Conservation (phyloP, 2,113 vertebrate species). For the Laticauda laticaudata region DNA sequence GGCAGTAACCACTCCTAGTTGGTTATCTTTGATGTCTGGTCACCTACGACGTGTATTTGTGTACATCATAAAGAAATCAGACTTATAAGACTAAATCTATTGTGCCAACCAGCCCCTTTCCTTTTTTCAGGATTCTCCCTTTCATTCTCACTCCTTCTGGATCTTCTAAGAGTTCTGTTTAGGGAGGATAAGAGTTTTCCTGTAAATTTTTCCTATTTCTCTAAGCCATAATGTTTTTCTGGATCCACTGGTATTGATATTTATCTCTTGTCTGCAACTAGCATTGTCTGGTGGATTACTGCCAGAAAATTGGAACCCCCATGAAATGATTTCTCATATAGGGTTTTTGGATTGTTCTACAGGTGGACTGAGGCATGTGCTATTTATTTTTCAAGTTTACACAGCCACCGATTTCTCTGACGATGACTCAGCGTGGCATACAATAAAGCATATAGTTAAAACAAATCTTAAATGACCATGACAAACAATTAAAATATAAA, state of each 20-base stretch:
- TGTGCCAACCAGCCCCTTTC: not conserved
- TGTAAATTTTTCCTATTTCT: not conserved
- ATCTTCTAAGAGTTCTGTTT: not conserved
- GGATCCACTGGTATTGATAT: not conserved
- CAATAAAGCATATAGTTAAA: not conserved
- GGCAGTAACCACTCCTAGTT: not conserved
- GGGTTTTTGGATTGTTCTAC: not conserved
- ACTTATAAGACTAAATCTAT: not conserved
- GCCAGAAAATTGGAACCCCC: not conserved
- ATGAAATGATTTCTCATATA: not conserved
- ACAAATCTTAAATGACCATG: not conserved
- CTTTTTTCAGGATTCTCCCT: not conserved
- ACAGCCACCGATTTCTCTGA: not conserved
- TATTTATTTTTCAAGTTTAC: not conserved
- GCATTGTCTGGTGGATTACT: not conserved
- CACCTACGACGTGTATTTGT: not conserved
- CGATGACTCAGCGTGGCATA: not conserved
- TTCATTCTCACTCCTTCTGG: not conserved
- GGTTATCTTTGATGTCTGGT: not conserved
- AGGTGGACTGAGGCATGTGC: not conserved
- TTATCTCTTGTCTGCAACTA: not conserved
- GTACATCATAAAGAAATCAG: not conserved
- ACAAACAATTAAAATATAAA: not conserved
- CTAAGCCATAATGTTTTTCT: not conserved
- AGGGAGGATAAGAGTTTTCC: not conserved